Evolutionary conservation across 2,113 vertebrate species (phyloP).

Genomic region (Oophaga pumilio): DNA sequence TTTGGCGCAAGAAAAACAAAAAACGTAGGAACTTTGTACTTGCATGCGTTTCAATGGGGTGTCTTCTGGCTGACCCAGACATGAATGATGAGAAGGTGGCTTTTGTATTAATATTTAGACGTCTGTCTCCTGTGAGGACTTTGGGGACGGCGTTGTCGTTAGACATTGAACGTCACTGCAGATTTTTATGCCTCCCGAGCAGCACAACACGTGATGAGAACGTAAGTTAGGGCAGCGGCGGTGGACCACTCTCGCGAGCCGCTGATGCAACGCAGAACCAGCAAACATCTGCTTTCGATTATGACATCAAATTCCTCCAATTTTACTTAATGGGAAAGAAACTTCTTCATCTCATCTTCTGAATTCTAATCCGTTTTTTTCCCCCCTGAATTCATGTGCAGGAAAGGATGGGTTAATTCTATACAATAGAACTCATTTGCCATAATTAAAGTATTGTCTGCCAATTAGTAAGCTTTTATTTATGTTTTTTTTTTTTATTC

Average conservation of each 20-base stretch:
- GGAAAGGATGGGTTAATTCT: not conserved
- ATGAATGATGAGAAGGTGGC: too few relatives aligned
- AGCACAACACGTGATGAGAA: slow-evolving; percentile 8
- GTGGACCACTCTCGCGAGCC: not conserved
- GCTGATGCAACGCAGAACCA: slow-evolving; percentile 37
- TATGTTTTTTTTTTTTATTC: not conserved
- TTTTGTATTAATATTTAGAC: too few relatives aligned
- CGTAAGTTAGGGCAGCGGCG: slow-evolving; percentile 1
- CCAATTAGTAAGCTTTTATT: not conserved
- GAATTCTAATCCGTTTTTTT: not conserved
- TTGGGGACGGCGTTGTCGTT: not conserved
- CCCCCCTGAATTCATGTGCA: not conserved
- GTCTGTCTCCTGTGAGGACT: too few relatives aligned
- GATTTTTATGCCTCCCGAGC: not conserved
- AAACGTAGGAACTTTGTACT: too few relatives aligned
- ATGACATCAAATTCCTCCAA: not conserved
- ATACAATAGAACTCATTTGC: not conserved
- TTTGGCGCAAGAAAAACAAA: too few relatives aligned
- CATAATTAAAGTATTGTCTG: not conserved
- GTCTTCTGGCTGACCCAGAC: too few relatives aligned
- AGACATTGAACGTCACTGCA: not conserved
- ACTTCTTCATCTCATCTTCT: not conserved
- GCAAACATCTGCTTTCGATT: slow-evolving; percentile 18
- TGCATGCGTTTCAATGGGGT: too few relatives aligned
- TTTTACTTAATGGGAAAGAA: not conserved